phyloP scores from a whole-genome alignment of 2,888 invertebrate species.

The Drosophila hawaiiensis region DNA sequence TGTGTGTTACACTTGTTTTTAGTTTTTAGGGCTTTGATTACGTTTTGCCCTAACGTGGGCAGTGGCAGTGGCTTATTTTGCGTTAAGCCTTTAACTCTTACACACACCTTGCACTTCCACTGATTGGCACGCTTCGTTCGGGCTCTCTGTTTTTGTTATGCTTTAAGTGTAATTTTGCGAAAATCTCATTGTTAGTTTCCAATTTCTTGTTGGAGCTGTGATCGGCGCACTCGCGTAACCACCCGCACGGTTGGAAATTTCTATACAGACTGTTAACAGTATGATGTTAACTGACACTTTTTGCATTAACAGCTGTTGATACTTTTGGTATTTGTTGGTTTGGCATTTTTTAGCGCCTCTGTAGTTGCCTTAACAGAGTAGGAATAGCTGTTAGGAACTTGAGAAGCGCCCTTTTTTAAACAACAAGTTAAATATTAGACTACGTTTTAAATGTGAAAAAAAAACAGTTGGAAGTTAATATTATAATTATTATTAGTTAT shows the following conservation, averaged over 20 bases:
- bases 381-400: background rate
- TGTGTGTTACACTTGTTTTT: constrained; percentile 70
- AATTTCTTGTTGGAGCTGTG: constrained; percentile 55
- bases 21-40: constrained; percentile 55
- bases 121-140: constrained; percentile 40
- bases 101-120: constrained; percentile 58
- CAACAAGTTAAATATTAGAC: too few relatives aligned
- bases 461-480: background rate
- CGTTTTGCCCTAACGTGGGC: constrained; percentile 24
- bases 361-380: constrained; percentile 10
- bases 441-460: too few relatives aligned
- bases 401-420: background rate
- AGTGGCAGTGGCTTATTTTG: constrained; percentile 12
- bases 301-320: constrained; percentile 54
- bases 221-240: constrained; percentile 66
- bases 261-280: constrained; percentile 48
- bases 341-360: constrained; percentile 52
- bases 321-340: constrained; percentile 9
- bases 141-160: constrained; percentile 32
- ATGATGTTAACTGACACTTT: constrained; percentile 21
- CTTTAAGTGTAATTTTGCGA: constrained; percentile 59
- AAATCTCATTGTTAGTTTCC: constrained; percentile 61
- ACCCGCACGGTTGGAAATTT: constrained; percentile 55
- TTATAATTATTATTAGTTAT: background rate
- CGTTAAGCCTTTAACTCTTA: constrained; percentile 25